Evolutionary conservation across 1,140 invertebrate species (phyloP).

Genomic region (Melanaphis sacchari): DNA sequence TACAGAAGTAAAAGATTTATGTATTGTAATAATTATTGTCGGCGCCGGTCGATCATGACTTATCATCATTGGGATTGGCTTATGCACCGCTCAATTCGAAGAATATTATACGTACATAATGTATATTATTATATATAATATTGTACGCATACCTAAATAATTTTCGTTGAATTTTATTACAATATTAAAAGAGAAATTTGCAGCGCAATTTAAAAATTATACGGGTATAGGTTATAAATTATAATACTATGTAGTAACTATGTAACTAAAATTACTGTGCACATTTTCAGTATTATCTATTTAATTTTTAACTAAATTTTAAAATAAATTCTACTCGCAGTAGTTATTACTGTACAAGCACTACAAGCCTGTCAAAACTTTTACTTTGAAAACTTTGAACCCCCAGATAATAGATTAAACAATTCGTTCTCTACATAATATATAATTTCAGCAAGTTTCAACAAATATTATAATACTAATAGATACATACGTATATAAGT

Average conservation of each 20-base stretch:
- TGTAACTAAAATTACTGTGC: background rate
- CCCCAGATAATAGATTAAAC: background rate
- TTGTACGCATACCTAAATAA: background rate
- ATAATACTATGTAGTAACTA: background rate
- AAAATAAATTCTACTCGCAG: background rate
- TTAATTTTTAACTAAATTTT: background rate
- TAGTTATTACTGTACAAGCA: background rate
- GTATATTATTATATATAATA: too few relatives aligned
- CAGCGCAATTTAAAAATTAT: background rate
- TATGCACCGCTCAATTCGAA: background rate
- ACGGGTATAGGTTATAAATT: background rate
- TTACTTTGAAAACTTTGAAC: background rate
- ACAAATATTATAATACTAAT: background rate
- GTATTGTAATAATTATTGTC: background rate
- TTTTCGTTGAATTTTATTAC: background rate
- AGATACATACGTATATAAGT: background rate
- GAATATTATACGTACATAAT: too few relatives aligned
- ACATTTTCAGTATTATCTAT: background rate
- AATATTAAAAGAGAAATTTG: background rate
- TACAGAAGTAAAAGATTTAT: background rate
- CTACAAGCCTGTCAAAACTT: background rate
- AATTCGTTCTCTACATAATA: background rate
- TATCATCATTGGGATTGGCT: background rate
- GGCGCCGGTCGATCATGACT: background rate
- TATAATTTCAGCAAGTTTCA: background rate